Evolutionary conservation across 2,888 invertebrate genomes (phyloP).

Genomic region (Lycia hirtaria): DNA sequence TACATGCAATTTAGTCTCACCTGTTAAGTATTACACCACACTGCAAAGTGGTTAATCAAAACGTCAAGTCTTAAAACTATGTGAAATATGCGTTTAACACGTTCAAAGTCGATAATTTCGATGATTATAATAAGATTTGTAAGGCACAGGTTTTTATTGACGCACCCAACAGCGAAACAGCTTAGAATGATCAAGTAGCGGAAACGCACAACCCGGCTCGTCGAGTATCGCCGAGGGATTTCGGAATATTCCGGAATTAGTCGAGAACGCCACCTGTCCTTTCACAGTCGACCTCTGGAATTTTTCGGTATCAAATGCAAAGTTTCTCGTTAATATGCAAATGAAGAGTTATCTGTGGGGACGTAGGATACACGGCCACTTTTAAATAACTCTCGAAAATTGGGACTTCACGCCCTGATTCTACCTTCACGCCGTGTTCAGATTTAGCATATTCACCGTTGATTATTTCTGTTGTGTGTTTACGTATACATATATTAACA

Average conservation of each 20-base stretch:
- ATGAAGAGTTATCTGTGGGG: conserved; percentile 80
- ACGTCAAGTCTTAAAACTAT: no score
- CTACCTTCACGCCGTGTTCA: conserved; percentile 68
- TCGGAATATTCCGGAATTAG: conserved; percentile 68
- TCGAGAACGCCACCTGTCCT: conserved; percentile 68
- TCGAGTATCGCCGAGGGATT: conserved; percentile 48
- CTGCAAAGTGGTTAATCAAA: no score
- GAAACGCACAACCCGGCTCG: not conserved
- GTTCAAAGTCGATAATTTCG: no score
- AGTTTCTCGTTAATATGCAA: conserved; percentile 84
- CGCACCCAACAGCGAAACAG: conserved; percentile 22
- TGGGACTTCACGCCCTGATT: conserved; percentile 70
- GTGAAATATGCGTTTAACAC: no score
- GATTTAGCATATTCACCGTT: conserved; percentile 72
- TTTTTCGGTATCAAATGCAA: conserved; percentile 80
- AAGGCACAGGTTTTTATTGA: no score
- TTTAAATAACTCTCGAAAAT: conserved; percentile 70
- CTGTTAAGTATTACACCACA: no score
- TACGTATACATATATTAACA: conserved; percentile 64
- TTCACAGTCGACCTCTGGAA: conserved; percentile 74
- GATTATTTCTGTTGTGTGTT: conserved; percentile 66
- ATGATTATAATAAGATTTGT: no score
- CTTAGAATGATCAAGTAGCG: no score
- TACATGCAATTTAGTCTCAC: no score
- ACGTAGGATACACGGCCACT: conserved; percentile 72